Percentiles rank a stretch among this genome's conserved stretches.
phyloP scores from a whole-genome alignment of 2,888 invertebrate species.

The Dynastes tityus region DNA sequence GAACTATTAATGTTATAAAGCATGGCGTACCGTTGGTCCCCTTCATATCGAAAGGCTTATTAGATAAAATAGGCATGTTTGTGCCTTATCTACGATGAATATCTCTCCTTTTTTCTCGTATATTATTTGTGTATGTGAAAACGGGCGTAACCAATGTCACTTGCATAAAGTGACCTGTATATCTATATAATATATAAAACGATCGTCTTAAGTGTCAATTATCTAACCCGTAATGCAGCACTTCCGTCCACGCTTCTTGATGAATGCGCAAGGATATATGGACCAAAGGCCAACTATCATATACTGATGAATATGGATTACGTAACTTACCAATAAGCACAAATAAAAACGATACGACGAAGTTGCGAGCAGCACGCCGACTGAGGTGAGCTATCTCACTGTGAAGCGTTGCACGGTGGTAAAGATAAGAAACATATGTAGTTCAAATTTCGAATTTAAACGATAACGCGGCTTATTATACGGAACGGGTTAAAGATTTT shows the following conservation, averaged over 20 bases:
- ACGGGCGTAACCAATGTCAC: slow-evolving; percentile 56
- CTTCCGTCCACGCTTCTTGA: slow-evolving; percentile 61
- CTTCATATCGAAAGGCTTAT: slow-evolving; percentile 30
- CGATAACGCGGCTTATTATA: slow-evolving; percentile 24
- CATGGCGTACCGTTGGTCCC: neutral
- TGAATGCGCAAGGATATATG: slow-evolving; percentile 55
- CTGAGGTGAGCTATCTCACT: slow-evolving; percentile 50
- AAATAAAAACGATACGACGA: slow-evolving; percentile 50
- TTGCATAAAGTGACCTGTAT: slow-evolving; percentile 59
- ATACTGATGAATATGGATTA: slow-evolving; percentile 50
- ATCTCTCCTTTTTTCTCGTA: slow-evolving; percentile 20
- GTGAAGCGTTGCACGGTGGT: slow-evolving; percentile 45
- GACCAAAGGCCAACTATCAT: slow-evolving; percentile 56
- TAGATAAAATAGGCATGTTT: slow-evolving; percentile 35
- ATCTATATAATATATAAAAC: slow-evolving; percentile 49
- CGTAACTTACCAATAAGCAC: slow-evolving; percentile 56
- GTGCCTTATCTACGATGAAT: slow-evolving; percentile 35
- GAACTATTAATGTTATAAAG: neutral
- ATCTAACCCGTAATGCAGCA: slow-evolving; percentile 62
- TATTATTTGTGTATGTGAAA: slow-evolving; percentile 15
- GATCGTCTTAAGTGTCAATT: slow-evolving; percentile 60
- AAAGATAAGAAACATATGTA: slow-evolving; percentile 50
- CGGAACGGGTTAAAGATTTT: slow-evolving; percentile 26
- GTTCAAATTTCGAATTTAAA: slow-evolving; percentile 48
- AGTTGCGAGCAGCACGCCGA: slow-evolving; percentile 50